These are phyloP conservation scores for Crocuta crocuta DNA, from an alignment of 2,113 vertebrate genomes.

Conservation along the genomic window DNA sequence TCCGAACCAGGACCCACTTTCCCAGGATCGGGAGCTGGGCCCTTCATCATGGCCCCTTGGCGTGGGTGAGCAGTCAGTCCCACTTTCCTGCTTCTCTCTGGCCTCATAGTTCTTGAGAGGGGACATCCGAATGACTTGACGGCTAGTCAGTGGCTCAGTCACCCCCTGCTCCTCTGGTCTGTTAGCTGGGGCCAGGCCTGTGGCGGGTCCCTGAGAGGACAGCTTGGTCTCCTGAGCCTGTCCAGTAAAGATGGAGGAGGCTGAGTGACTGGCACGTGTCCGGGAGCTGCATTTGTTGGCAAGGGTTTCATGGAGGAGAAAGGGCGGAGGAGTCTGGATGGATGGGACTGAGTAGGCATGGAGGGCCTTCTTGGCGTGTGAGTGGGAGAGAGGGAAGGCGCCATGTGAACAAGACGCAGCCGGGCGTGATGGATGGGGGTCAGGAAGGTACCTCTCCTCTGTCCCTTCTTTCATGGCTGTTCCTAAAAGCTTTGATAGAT, in stretches of 20 bases:
- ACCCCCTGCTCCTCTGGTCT: background rate
- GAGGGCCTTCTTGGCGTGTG: background rate
- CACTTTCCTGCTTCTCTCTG: background rate
- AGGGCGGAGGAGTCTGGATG: background rate
- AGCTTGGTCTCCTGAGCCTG: background rate
- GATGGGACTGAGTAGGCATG: rapidly evolving
- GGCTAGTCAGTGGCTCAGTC: background rate
- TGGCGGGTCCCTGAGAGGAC: background rate
- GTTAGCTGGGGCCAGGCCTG: background rate
- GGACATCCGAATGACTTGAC: background rate
- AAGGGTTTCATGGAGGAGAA: background rate
- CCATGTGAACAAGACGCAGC: background rate
- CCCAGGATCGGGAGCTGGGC: background rate
- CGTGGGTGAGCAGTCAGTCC: background rate
- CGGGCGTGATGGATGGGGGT: background rate
- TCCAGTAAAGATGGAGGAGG: background rate
- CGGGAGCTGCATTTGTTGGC: background rate
- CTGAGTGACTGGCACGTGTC: background rate
- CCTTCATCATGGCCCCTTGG: rapidly evolving
- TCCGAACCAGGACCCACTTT: background rate
- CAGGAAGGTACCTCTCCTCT: background rate
- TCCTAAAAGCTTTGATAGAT: background rate
- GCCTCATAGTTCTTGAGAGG: background rate
- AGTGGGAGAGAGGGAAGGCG: background rate
- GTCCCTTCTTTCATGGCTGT: background rate